Conservation (phyloP, 2,888 invertebrate genomes). For the Apodemia mormo region DNA sequence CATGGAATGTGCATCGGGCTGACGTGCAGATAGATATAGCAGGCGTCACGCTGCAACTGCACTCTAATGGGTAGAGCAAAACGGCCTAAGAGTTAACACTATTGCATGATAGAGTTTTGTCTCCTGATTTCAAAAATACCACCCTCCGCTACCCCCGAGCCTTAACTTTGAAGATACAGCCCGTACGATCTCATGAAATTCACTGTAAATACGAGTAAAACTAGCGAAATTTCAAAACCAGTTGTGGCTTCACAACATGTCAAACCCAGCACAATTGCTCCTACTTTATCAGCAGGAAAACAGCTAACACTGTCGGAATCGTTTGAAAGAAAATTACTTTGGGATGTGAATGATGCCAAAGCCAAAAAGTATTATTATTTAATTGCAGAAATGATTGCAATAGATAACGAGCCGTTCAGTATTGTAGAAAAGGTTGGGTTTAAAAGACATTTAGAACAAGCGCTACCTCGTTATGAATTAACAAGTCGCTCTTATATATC, state of each 20-base stretch:
- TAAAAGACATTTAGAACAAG: constrained; percentile 40
- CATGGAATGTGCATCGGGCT: too few relatives aligned
- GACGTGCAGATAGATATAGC: too few relatives aligned
- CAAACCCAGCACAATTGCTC: constrained; percentile 4
- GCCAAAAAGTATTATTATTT: constrained; percentile 35
- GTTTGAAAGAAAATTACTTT: constrained; percentile 30
- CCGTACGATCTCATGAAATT: too few relatives aligned
- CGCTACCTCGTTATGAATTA: constrained; percentile 28
- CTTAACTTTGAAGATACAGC: too few relatives aligned
- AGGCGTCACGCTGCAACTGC: too few relatives aligned
- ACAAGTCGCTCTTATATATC: too few relatives aligned
- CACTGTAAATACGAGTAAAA: background rate
- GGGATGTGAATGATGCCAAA: constrained; percentile 32
- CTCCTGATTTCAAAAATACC: too few relatives aligned
- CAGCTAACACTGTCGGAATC: constrained; percentile 28
- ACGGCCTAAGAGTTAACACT: too few relatives aligned
- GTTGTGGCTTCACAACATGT: background rate
- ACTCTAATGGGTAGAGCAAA: too few relatives aligned
- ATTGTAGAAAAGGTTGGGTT: constrained; percentile 45
- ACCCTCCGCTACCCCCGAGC: too few relatives aligned
- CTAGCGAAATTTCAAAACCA: background rate
- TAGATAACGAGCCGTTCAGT: constrained; percentile 37
- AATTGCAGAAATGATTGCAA: constrained; percentile 28
- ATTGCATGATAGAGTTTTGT: too few relatives aligned
- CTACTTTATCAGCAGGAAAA: constrained; percentile 27